Evolutionary conservation across 2,797 vertebrate genomes (phyloP).

Genomic region (Rhyacichthys aspro): DNA sequence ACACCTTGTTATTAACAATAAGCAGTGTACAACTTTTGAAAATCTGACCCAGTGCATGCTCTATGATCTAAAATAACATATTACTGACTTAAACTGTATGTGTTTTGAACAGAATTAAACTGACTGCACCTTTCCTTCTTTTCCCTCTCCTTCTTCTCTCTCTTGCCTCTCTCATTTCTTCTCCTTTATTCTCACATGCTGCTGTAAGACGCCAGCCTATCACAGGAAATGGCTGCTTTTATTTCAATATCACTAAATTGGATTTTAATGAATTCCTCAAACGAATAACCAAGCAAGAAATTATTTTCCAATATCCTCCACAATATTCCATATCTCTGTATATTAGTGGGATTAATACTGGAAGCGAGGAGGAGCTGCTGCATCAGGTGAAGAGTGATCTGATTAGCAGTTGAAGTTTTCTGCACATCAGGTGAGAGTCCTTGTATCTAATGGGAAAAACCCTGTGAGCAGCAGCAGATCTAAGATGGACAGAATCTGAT

Average conservation of each 20-base stretch:
- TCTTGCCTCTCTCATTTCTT: too few relatives aligned
- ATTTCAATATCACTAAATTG: slow-evolving; percentile 65
- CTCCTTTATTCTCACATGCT: too few relatives aligned
- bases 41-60: too few relatives aligned
- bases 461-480: slow-evolving; percentile 29
- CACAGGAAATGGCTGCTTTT: slow-evolving; percentile 59
- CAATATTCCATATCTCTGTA: slow-evolving; percentile 58
- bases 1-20: too few relatives aligned
- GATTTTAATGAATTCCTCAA: slow-evolving; percentile 69
- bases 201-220: slow-evolving; percentile 14
- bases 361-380: slow-evolving; percentile 42
- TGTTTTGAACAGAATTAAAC: too few relatives aligned
- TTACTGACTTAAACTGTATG: too few relatives aligned
- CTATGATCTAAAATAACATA: too few relatives aligned
- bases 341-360: slow-evolving; percentile 64
- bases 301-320: slow-evolving; percentile 64
- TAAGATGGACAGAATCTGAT: too few relatives aligned
- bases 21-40: too few relatives aligned
- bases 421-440: slow-evolving; percentile 48
- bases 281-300: slow-evolving; percentile 70
- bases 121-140: too few relatives aligned
- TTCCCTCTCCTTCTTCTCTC: too few relatives aligned
- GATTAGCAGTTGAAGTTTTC: slow-evolving; percentile 59
- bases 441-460: slow-evolving; percentile 42
- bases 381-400: slow-evolving; percentile 64